Conservation (phyloP, 2,888 invertebrate genomes). For the Drosophila nigritarsus region DNA sequence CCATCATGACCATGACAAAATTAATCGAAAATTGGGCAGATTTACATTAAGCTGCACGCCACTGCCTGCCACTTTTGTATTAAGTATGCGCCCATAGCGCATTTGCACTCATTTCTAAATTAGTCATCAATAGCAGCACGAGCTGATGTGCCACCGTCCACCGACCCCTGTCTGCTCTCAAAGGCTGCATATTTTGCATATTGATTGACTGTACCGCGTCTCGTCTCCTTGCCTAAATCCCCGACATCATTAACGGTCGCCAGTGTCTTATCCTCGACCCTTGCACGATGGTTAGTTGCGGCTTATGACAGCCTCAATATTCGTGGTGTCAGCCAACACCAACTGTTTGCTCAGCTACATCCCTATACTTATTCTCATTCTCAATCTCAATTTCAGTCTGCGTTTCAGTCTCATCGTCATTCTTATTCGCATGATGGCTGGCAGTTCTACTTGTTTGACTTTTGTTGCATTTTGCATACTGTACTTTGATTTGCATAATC, state of each 20-base stretch:
- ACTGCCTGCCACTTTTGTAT: slow-evolving; percentile 3
- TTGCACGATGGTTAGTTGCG: not conserved
- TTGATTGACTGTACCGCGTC: slow-evolving; percentile 47
- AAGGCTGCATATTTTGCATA: slow-evolving; percentile 61
- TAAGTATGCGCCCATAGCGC: slow-evolving; percentile 13
- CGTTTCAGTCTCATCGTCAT: not conserved
- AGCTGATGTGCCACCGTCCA: not conserved
- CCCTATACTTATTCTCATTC: not conserved
- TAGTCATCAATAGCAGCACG: slow-evolving; percentile 40
- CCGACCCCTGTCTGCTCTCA: not conserved
- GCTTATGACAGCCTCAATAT: slow-evolving; percentile 35
- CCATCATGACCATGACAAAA: slow-evolving; percentile 26
- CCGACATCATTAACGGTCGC: slow-evolving; percentile 67
- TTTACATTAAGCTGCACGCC: slow-evolving; percentile 23
- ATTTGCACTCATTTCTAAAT: slow-evolving; percentile 34
- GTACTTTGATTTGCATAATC: slow-evolving; percentile 75
- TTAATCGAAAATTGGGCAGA: slow-evolving; percentile 34
- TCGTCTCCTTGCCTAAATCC: slow-evolving; percentile 47
- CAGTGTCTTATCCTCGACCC: slow-evolving; percentile 21
- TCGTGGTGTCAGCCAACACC: slow-evolving; percentile 29
- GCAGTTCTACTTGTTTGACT: slow-evolving; percentile 48
- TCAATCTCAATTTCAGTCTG: not conserved
- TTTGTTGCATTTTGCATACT: slow-evolving; percentile 77
- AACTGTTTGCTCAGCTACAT: slow-evolving; percentile 37
- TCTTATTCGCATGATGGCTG: slow-evolving; percentile 14